Base-by-base conservation (phyloP, 2,888 invertebrate genomes). In the Pseudeuparius sepicola region DNA sequence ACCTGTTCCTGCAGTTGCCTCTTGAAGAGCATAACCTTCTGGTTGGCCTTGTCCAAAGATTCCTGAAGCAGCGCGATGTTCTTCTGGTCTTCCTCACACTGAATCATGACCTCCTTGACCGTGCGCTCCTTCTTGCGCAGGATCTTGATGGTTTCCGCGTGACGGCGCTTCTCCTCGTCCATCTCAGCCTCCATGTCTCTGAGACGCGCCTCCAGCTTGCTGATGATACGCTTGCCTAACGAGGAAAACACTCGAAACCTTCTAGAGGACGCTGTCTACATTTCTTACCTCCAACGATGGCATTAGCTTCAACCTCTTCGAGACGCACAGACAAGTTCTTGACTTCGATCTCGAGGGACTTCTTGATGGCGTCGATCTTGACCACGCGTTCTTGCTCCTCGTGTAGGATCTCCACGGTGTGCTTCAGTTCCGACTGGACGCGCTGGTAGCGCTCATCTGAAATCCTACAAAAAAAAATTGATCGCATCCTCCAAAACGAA, bases 61-160 rank as follows among this genome's bases (percentile, higher is more conserved):
- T 94, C 94, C 65, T 92, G 90, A 52, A 94, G 78, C 55, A 96
- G 72, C 48, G 79, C 68, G 56, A 93, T 85, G 69, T 89, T 92
- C 80, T 92, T 93, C 67, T 93, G 85, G 67, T 96, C 94, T 65
- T 96, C 94, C 66, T 94, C 94, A 58, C 87, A 84, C 65, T 90
- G 89, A 54, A 93, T 81, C 68, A 92, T 78, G 47, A 94, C 80
- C 66, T 94, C 94, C 74, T 96, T 94, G 59, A 94, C 82, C 57
- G 81, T 79, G 57, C 93, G 88, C 64, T 96, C 94, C 80, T 96
- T 96, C 78, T 96, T 96, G 68, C 94, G 86, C 60, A 94, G 73
- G 64, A 93, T 90, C 75, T 93, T 93, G 65, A 93, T 88, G 56
- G 93, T 92, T 67, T 96, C 94, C 51, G 90, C 83, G 68, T 96